Evolutionary conservation across 2,113 vertebrate species (phyloP), one percentile per base, ranked within the genome.

Genomic region (Helogale parvula): DNA sequence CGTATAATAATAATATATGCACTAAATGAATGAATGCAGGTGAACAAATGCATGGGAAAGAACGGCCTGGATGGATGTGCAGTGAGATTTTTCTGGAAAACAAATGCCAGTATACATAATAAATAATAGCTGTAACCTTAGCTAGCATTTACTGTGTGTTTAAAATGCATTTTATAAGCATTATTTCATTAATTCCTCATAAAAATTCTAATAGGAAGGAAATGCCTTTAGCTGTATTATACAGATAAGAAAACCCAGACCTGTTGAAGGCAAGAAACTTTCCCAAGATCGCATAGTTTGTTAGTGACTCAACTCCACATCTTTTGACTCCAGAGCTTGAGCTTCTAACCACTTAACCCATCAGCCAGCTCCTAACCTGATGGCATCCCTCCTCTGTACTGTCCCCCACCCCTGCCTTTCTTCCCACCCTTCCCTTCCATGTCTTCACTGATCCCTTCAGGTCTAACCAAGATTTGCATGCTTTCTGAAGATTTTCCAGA

Each of bases 141-240:
- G 41, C n/a, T 86, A 79, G 41, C n/a, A 88, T 50, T 92, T 88
- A 95, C 76, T 81, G 11, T 54, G 86, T 86, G 38, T 95, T 96
- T 90, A 91, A 94, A 90, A 89, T 72, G 45, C 5, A 94, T 35
- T 96, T 83, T 79, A 93, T 5, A 90, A 81, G 31, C 31, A 69
- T 87, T 89, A 89, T 92, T 91, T 86, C 38, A 65, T 88, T 97
- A 94, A 83, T 14, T 57, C n/a, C 47, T 93, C 25, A 57, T 82
- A 74, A 85, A 92, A 92, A 80, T 27, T 9, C 31, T 87, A 86
- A 83, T 12, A 76, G n/a, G 65, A 79, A 96, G 38, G n/a, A 69
- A 47, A 2, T 45, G 41, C 47, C 16, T 66, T 60, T 89, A 74
- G 47, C 54, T 72, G 29, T 33, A 71, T 93, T 82, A 93, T 11